Conservation (phyloP, 2,797 vertebrate species). For the Phoxinus dragarum region DNA sequence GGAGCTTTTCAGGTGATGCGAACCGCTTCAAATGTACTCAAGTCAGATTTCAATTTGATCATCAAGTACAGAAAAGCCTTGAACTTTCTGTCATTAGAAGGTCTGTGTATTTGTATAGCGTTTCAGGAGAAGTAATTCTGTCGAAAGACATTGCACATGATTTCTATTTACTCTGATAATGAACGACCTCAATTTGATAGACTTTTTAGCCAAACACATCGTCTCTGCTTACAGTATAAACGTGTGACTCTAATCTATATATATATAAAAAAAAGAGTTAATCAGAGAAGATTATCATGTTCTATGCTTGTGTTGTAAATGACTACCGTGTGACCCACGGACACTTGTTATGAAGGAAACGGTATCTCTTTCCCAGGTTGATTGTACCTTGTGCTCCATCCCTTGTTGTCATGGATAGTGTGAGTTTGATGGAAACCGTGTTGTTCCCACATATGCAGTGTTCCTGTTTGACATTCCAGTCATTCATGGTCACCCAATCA, state of each 20-base stretch:
- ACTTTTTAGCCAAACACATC: neutral
- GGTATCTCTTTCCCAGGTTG: conserved; percentile 9
- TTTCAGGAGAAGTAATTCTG: neutral
- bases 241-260: conserved; percentile 21
- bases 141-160: neutral
- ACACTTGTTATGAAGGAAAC: conserved; percentile 14
- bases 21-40: neutral
- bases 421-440: conserved; percentile 15
- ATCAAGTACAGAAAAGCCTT: neutral
- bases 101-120: neutral
- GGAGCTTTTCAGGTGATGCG: neutral
- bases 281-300: neutral
- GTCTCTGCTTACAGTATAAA: conserved; percentile 2
- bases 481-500: neutral
- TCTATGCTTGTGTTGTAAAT: neutral
- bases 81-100: neutral
- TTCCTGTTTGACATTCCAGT: conserved; percentile 54
- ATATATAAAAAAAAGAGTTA: conserved; percentile 8
- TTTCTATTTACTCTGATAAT: conserved; percentile 29
- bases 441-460: conserved; percentile 45
- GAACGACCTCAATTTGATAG: conserved; percentile 1
- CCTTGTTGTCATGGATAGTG: conserved; percentile 35
- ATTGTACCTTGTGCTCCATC: conserved; percentile 18
- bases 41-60: neutral
- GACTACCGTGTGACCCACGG: neutral